Percentiles rank a stretch among this genome's conserved stretches.
Evolutionary conservation across 1,140 invertebrate genomes (phyloP).

Genomic region (Drosophila ananassae): DNA sequence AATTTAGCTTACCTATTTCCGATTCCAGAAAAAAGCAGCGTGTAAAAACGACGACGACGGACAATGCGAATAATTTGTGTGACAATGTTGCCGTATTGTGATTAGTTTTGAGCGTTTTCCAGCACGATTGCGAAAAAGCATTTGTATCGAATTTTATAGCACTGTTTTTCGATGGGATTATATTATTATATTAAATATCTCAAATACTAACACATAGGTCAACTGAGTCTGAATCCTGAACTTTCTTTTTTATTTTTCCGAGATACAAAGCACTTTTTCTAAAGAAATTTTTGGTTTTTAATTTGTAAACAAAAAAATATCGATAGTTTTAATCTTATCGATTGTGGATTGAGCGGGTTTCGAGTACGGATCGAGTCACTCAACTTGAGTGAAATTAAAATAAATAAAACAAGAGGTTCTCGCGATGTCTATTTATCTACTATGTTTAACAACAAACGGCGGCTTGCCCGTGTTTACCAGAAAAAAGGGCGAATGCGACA

Average conservation of each 20-base stretch:
- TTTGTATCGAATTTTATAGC: neutral
- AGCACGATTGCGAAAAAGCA: constrained; percentile 22
- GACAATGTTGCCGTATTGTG: constrained; percentile 30
- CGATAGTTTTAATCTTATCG: too few species aligned
- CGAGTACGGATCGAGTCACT: too few species aligned
- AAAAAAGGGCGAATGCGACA: constrained; percentile 87
- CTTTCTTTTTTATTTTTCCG: too few species aligned
- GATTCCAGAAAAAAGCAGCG: constrained; percentile 67
- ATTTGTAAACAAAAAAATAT: too few species aligned
- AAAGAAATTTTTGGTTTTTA: too few species aligned
- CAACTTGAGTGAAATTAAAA: too few species aligned
- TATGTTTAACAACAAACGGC: constrained; percentile 88
- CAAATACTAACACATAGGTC: too few species aligned
- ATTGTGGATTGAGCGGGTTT: too few species aligned
- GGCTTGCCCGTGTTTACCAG: constrained; percentile 88
- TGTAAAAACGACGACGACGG: constrained; percentile 69
- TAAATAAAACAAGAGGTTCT: too few species aligned
- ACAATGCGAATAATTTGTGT: constrained; percentile 72
- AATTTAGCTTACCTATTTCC: constrained; percentile 68
- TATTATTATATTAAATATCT: too few species aligned
- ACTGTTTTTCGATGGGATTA: neutral
- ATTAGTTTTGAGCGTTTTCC: neutral
- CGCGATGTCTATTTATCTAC: constrained; percentile 87
- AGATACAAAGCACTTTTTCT: too few species aligned
- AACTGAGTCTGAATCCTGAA: too few species aligned